Base-by-base conservation (phyloP, 2,113 vertebrate species). In the Carollia perspicillata region DNA sequence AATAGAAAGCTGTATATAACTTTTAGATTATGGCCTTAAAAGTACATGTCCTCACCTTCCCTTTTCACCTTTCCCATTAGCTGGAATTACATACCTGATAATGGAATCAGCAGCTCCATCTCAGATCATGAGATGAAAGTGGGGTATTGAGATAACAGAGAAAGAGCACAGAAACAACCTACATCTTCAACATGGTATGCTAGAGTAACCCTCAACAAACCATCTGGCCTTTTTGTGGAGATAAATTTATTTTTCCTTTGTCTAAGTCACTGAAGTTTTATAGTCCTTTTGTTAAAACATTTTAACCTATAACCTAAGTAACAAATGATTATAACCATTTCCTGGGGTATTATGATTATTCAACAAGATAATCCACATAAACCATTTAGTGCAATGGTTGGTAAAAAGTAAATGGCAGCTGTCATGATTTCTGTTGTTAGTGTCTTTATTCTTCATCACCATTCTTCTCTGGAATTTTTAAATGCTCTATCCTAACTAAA, bases 191-290 rank as follows among this genome's bases (percentile, higher is more conserved):
- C 11, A 0, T 81, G 40, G 44, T 37, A 42, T 72, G 53, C 17
- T 81, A 63, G 28, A 72, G 23, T 37, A 72, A 81, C 18, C 37
- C 13, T 65, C 16, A 90, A 35, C 68, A 81, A 33, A 35, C 11
- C 37, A 33, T 42, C 44, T 18, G 28, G 35, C 2, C 35, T 92
- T 88, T 71, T 55, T 20, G 28, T 75, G 8, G 33, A 88, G 30
- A 89, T 40, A 95, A 84, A 68, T n/a, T 47, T 33, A 53, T 85
- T 96, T 65, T 12, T 77, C 68, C 77, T 89, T 94, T 91, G 30
- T 85, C 30, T 66, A 81, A 42, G 2, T 69, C 75, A 71, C 42
- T 58, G 40, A 81, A 63, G 58, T 4, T 79, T 94, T 79, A 33
- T 22, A 37, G 18, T 55, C 33, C 74, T 88, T 89, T 87, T 92